Percentiles rank a stretch among this genome's conserved stretches.
phyloP scores from a whole-genome alignment of 1,140 invertebrate genomes.

The Nasonia vitripennis region DNA sequence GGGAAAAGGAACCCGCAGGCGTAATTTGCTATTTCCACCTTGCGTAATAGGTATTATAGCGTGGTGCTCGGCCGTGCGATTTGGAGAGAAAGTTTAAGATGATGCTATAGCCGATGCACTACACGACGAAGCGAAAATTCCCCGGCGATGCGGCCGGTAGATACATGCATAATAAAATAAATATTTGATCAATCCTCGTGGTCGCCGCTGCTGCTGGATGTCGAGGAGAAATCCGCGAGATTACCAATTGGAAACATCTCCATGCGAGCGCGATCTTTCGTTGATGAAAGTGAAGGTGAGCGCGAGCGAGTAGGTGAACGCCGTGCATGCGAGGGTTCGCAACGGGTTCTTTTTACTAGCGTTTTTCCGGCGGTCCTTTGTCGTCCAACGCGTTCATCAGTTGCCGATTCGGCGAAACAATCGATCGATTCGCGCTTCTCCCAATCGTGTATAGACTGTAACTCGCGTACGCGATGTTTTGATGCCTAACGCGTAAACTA shows the following conservation, averaged over 20 bases:
- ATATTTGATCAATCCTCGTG: conserved; percentile 19
- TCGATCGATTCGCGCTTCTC: no score
- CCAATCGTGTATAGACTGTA: no score
- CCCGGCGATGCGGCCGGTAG: background rate
- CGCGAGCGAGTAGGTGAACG: no score
- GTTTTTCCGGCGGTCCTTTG: no score
- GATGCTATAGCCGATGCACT: background rate
- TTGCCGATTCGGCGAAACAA: no score
- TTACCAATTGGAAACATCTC: conserved; percentile 22
- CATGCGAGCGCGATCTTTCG: background rate
- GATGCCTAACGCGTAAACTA: background rate
- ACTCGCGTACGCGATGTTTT: background rate
- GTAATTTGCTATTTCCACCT: conserved; percentile 36
- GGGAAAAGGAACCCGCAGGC: background rate
- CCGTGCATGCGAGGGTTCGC: no score
- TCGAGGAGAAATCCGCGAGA: conserved; percentile 26
- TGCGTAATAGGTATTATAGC: conserved; percentile 38
- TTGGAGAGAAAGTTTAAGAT: conserved; percentile 45
- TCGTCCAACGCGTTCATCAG: no score
- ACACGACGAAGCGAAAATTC: background rate
- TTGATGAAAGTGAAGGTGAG: conserved; percentile 14
- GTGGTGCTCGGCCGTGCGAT: background rate
- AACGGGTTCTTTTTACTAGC: no score
- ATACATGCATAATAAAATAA: conserved; percentile 41
- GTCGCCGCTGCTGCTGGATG: background rate